Evolutionary conservation across 2,113 vertebrate species (phyloP).

Genomic region (Passer montanus): DNA sequence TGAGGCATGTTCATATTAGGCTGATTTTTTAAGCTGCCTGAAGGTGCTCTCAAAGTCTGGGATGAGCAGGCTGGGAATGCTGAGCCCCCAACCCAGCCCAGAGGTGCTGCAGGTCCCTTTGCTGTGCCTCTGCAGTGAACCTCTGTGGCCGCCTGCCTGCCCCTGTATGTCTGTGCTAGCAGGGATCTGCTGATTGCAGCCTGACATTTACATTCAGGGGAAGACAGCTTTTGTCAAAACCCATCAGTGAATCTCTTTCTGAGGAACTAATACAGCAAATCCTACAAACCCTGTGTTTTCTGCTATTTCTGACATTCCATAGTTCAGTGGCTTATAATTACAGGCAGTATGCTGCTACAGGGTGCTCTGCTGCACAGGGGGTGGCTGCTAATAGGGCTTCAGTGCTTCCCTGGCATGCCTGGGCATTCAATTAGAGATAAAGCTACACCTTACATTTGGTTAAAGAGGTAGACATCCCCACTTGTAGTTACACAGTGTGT

Average conservation of each 20-base stretch:
- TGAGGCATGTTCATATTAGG: background rate
- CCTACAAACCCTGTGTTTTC: background rate
- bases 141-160: accelerated
- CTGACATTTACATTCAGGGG: background rate
- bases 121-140: background rate
- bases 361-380: background rate
- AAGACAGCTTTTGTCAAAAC: background rate
- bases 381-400: background rate
- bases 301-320: background rate
- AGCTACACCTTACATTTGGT: background rate
- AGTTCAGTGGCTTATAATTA: background rate
- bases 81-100: background rate
- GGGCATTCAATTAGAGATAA: background rate
- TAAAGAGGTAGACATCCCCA: no score
- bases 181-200: background rate
- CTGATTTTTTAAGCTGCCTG: background rate
- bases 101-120: background rate
- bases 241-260: background rate
- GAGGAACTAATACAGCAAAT: background rate
- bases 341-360: background rate
- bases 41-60: background rate
- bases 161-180: accelerated
- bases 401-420: background rate
- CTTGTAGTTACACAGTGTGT: background rate
- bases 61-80: background rate